Evolutionary conservation across 2,888 invertebrate genomes (phyloP), one percentile per base, ranked within the genome.

Genomic region (Ectemnius cavifrons): DNA sequence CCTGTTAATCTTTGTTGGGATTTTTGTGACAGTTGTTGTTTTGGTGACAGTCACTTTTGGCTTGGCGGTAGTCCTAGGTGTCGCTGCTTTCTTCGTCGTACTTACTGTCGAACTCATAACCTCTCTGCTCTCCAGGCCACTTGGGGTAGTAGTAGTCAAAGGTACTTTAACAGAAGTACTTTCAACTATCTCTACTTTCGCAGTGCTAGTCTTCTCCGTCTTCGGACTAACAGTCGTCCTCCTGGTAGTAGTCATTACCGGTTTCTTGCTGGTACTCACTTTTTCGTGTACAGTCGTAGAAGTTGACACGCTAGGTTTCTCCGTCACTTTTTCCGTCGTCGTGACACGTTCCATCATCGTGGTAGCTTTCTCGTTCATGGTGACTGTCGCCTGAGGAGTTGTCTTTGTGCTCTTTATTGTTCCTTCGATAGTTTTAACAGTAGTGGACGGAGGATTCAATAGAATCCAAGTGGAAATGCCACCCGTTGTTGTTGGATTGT

Each of bases 391-490:
- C 49, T 79, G 75, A 1, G 73, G 70, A 0, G 75, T 68, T 28
- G 70, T 63, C 11, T 71, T 71, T 5, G 47, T 68, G 63, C 63
- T 78, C 13, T 79, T 68, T 11, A 16, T 14, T 16, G 70, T 59
- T 20, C 57, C 56, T 5, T 71, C 75, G 5, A 20, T 28, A 0
- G 81, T 67, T 56, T 80, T 86, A 16, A 71, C 73, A 0, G 91
- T 91, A n/a, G 90, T 89, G 2, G 89, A 88, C 18, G 92, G 92
- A 8, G 93, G 92, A 84, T 94, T 95, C 18, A 96, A 88, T 18
- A 95, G 91, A 74, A 96, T 94, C 96, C 96, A 96, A 0, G 96
- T 96, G 0, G 95, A 96, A 75, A 96, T 92, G 0, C 95, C 95
- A 86, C 94, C 94, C 67, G 93, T 93, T 27, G 93, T 93, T 62